Evolutionary conservation across 1,140 invertebrate species (phyloP).

Genomic region (Drosophila insularis): DNA sequence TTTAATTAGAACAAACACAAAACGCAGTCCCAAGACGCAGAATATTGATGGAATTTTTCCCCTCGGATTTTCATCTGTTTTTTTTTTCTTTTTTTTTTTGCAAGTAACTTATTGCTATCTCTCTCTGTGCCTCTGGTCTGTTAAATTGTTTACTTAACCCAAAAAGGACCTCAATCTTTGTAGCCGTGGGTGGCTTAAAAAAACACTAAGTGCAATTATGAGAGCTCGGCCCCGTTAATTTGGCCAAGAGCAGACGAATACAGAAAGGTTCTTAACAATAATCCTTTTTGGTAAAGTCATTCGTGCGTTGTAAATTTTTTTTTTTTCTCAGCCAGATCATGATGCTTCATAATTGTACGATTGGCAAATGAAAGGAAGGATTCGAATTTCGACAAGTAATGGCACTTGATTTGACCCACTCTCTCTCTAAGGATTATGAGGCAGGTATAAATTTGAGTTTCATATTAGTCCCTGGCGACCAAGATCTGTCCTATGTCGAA

Average conservation of each 20-base stretch:
- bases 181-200: constrained; percentile 60
- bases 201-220: constrained; percentile 55
- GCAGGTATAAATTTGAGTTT: constrained; percentile 15
- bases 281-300: constrained; percentile 64
- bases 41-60: constrained; percentile 10
- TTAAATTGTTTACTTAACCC: constrained; percentile 60
- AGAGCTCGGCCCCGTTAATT: constrained; percentile 46
- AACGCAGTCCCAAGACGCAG: constrained; percentile 31
- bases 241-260: constrained; percentile 8
- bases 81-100: constrained; percentile 39
- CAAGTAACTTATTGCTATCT: constrained; percentile 46
- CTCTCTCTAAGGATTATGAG: constrained; percentile 30
- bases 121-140: neutral
- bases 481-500: neutral
- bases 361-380: constrained; percentile 35
- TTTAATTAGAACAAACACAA: constrained; percentile 65
- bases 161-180: constrained; percentile 22
- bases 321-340: neutral
- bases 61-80: neutral
- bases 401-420: constrained; percentile 41
- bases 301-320: constrained; percentile 49
- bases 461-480: constrained; percentile 30
- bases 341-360: constrained; percentile 49
- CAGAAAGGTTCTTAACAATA: constrained; percentile 17
- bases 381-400: constrained; percentile 58